These are phyloP conservation scores for Lota lota DNA, from an alignment of 2,113 vertebrate species.

Conservation along the genomic window DNA sequence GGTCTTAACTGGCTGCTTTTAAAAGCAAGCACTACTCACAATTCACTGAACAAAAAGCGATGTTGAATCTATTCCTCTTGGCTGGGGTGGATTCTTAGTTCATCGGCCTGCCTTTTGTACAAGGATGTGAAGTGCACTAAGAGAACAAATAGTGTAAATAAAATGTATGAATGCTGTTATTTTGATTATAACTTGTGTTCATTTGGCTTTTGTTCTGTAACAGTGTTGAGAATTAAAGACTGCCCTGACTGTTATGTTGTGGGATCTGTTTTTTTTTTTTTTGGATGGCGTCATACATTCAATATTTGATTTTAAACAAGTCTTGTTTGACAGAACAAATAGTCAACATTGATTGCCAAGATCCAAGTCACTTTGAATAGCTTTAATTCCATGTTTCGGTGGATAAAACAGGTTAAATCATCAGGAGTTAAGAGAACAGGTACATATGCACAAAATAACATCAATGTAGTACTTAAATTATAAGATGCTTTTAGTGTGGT, in stretches of 20 bases:
- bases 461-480: no score
- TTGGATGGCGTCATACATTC: no score
- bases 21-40: constrained; percentile 21
- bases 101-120: background rate
- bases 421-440: no score
- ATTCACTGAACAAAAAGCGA: constrained; percentile 19
- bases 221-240: constrained; percentile 69
- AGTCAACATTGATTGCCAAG: no score
- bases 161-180: constrained; percentile 37
- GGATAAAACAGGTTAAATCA: no score
- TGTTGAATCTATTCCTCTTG: background rate
- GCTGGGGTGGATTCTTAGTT: no score
- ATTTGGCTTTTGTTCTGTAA: constrained; percentile 54
- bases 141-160: constrained; percentile 34
- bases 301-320: background rate
- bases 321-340: no score
- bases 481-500: no score
- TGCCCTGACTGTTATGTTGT: constrained; percentile 60
- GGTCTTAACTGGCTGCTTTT: constrained; percentile 19
- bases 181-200: constrained; percentile 28
- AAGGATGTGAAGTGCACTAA: constrained; percentile 61
- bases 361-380: no score
- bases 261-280: background rate
- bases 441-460: no score
- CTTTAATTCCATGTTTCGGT: no score